Evolutionary conservation across 2,888 invertebrate genomes (phyloP), one percentile per base, ranked within the genome.

Genomic region (Cryptocephalus moraei): DNA sequence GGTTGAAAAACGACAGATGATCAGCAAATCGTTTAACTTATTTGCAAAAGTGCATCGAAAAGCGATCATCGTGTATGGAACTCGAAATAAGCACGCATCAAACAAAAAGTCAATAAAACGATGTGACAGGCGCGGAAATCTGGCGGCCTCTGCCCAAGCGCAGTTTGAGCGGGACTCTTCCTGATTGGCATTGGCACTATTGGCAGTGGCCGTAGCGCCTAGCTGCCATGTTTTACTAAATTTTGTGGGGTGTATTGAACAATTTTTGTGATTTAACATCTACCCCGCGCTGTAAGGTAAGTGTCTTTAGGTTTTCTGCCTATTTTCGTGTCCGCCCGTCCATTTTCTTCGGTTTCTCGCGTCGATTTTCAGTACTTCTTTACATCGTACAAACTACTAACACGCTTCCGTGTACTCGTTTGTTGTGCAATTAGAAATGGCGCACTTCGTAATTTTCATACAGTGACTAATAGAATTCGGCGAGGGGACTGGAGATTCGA

Each of bases 201-300:
- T n/a, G n/a, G 64, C 63, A 64, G 61, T 64, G 64, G 66, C 65
- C 65, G 57, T 61, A 61, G 64, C 61, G 67, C 66, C 66, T 63
- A 62, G 65, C 79, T 81, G 83, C 83, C 84, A 84, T 84, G 83
- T 83, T 84, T 81, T 81, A 79, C 78, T 80, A 78, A 77, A 42
- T 9, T 53, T 50, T 79, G 78, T 79, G 81, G 81, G 81, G 80
- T 81, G 69, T 69, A 68, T 36, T 69, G 62, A 49, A 52, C 48
- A 56, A 63, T 60, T 60, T 61, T 59, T 59, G 61, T 61, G 61
- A 62, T 64, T 63, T 58, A 64, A 64, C 63, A 64, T 59, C 63
- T 60, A 60, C 69, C 67, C 67, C 64, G 61, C 57, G 53, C 57
- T 61, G 58, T 59, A 60, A 65, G 63, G 63, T 63, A 62, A 61